Conservation (phyloP, 2,113 vertebrate genomes). For the Sprattus sprattus region DNA sequence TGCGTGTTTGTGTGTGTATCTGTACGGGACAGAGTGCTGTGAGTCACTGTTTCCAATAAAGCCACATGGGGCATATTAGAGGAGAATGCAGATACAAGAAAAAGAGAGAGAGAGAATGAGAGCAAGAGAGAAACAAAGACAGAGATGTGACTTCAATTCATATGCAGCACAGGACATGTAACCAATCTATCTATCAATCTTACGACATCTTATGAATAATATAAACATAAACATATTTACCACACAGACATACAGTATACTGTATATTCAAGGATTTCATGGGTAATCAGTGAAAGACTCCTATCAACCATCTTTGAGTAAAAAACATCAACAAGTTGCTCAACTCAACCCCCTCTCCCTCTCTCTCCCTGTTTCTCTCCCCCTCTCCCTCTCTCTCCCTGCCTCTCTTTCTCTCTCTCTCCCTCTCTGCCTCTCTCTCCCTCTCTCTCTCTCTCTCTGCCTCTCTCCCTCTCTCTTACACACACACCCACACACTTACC, state of each 20-base stretch:
- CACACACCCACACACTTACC: too few relatives aligned
- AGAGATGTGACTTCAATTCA: neutral
- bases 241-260: too few relatives aligned
- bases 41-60: conserved; percentile 7
- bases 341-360: neutral
- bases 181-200: too few relatives aligned
- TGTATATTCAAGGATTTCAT: too few relatives aligned
- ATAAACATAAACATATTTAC: too few relatives aligned
- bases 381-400: conserved; percentile 33
- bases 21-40: neutral
- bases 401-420: conserved; percentile 35
- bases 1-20: conserved; percentile 1
- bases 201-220: too few relatives aligned
- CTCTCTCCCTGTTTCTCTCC: conserved; percentile 35
- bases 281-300: too few relatives aligned
- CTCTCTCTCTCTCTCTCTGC: conserved; percentile 37
- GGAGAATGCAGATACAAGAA: conserved; percentile 7
- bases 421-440: conserved; percentile 24
- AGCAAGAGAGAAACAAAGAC: neutral
- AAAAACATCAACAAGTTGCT: neutral
- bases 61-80: conserved; percentile 5
- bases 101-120: neutral
- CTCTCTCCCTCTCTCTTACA: conserved; percentile 7
- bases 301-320: neutral
- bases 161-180: neutral